Evolutionary conservation across 2,113 vertebrate species (phyloP).

Genomic region (Mobula birostris): DNA sequence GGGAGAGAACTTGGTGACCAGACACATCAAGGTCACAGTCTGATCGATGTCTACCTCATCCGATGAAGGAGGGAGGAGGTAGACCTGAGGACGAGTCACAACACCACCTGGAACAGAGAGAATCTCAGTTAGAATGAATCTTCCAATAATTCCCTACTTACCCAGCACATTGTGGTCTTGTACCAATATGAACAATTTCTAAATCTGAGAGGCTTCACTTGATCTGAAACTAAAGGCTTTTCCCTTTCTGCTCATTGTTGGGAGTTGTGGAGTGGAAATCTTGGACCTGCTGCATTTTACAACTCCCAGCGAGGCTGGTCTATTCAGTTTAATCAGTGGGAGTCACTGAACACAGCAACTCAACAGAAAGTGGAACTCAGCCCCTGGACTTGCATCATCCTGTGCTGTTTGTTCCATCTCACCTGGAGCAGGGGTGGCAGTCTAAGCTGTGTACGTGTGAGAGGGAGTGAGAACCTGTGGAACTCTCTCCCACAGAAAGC

Average conservation of each 20-base stretch:
- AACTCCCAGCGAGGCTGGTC: too few species aligned
- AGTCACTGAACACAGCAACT: neutral
- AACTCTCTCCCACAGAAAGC: too few species aligned
- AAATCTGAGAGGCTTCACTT: neutral
- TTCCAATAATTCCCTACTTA: neutral
- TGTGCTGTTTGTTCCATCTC: neutral
- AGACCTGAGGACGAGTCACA: slow-evolving; percentile 42
- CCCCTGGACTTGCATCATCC: neutral
- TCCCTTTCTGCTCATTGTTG: neutral
- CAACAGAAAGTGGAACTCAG: neutral
- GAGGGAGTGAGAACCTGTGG: too few species aligned
- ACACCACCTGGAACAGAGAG: neutral
- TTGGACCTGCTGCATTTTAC: neutral
- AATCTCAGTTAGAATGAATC: neutral
- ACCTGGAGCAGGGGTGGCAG: too few species aligned
- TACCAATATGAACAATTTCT: neutral
- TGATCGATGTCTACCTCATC: neutral
- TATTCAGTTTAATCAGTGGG: neutral
- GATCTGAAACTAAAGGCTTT: neutral
- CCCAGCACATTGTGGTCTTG: neutral
- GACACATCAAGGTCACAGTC: neutral
- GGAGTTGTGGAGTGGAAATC: neutral
- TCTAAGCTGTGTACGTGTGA: too few species aligned
- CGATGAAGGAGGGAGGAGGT: slow-evolving; percentile 42
- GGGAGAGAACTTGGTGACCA: slow-evolving; percentile 6